Percentiles rank a stretch among this genome's conserved stretches.
phyloP scores from a whole-genome alignment of 2,797 vertebrate genomes.

The Myiotriccus ornatus region DNA sequence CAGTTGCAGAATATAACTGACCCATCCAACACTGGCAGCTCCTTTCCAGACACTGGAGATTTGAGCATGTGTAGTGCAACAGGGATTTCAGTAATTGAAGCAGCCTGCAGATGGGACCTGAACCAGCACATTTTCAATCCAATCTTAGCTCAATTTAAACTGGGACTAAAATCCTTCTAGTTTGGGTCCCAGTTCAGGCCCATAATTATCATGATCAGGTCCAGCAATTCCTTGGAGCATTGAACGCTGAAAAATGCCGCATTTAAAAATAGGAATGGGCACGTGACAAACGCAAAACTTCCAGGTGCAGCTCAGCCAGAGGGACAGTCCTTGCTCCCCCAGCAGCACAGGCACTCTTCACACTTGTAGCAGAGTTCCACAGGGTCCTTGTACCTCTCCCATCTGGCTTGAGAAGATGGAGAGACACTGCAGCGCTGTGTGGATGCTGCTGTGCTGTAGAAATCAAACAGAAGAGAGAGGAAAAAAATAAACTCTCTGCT shows the following conservation, averaged over 20 bases:
- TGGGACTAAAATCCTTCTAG: neutral
- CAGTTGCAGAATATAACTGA: neutral
- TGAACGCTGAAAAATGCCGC: neutral
- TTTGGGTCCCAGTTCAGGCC: neutral
- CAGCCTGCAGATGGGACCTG: neutral
- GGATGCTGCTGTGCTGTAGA: neutral
- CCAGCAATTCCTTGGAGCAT: neutral
- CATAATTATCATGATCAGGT: neutral
- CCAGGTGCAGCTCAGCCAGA: neutral
- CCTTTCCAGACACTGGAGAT: constrained; percentile 10
- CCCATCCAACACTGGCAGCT: neutral
- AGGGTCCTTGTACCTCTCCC: neutral
- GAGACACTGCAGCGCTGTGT: rapidly evolving
- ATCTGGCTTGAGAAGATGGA: neutral
- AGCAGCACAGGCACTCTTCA: neutral
- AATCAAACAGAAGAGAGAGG: neutral
- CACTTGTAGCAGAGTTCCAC: neutral
- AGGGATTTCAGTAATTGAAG: neutral
- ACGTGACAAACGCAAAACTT: neutral
- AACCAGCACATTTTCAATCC: neutral
- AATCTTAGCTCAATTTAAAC: neutral
- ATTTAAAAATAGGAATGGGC: neutral
- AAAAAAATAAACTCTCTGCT: neutral
- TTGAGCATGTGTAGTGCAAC: neutral
- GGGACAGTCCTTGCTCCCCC: neutral